Base-by-base conservation (phyloP, 2,797 vertebrate species). In the Ctenosaura bakeri region DNA sequence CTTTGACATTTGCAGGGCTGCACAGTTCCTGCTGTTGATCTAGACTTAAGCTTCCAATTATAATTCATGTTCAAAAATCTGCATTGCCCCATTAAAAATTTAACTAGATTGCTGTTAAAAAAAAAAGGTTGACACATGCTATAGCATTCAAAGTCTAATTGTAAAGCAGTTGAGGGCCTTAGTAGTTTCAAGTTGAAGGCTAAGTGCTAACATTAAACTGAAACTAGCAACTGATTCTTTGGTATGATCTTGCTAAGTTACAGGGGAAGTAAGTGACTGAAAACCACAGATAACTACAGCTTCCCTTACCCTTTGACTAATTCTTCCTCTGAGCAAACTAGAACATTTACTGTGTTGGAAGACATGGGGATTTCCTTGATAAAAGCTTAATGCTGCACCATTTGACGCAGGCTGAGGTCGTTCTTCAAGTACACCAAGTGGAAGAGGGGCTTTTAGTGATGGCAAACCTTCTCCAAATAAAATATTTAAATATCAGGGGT, bases 271-370 rank as follows among this genome's bases (percentile, higher is more conserved):
- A 86, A 84, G 35, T 90, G 86, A n/a, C 73, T 59, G 71, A 76
- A 90, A 90, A 87, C 83, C 85, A 4, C 89, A 87, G 66, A 52
- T 66, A 54, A 54, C 38, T n/a, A 46, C 73, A 83, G 46, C 86
- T 90, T 90, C 78, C 83, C 78, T 90, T 87, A 42, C 86, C 29
- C 62, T 86, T 86, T 90, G 89, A 85, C 83, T 79, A 79, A 85
- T 90, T 80, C 62, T 56, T 73, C 89, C 62, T 86, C 26, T 71
- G 46, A 88, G 78, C 35, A 56, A 83, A 76, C 26, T 24, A 83
- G 74, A 88, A 52, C 85, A 87, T 87, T 87, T 87, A 66, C 80
- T 79, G 16, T 69, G 46, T 38, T 78, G 86, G 89, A 88, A 90
- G 86, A 66, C 77, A 59, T 24, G 90, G 90, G 90, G 81, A 69